Conservation (phyloP, 2,797 vertebrate species). For the Gymnocypris eckloni region DNA sequence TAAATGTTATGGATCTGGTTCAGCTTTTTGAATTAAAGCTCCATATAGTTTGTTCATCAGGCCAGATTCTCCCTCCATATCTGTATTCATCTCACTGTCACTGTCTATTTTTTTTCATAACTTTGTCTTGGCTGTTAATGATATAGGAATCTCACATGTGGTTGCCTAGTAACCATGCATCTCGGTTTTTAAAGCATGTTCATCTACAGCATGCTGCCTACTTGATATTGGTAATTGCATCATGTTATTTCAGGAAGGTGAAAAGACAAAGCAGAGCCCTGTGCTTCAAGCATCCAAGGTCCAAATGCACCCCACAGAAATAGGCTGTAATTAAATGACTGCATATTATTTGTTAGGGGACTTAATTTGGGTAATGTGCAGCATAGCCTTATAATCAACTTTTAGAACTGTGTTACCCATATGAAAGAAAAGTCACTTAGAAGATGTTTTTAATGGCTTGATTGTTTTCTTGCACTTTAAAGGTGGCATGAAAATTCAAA, state of each 20-base stretch:
- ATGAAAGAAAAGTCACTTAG: not conserved
- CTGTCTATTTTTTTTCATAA: slow-evolving; percentile 44
- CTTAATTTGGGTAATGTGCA: not conserved
- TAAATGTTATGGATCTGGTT: not conserved
- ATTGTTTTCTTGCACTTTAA: not conserved
- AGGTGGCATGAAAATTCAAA: not conserved
- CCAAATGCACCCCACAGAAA: not conserved
- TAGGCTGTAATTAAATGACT: not conserved
- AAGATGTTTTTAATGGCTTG: not conserved
- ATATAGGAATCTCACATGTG: slow-evolving; percentile 58
- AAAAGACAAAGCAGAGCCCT: slow-evolving; percentile 41
- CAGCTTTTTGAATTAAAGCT: not conserved
- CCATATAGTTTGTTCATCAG: slow-evolving; percentile 34
- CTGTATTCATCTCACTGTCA: slow-evolving; percentile 45
- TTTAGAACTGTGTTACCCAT: not conserved
- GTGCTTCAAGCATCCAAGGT: not conserved
- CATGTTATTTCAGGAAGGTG: slow-evolving; percentile 38
- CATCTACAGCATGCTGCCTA: slow-evolving; percentile 51
- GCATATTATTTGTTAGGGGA: slow-evolving; percentile 6
- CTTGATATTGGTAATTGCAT: slow-evolving; percentile 57
- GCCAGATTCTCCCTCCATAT: slow-evolving; percentile 16
- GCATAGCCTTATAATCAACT: not conserved
- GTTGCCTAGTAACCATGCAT: slow-evolving; percentile 71
- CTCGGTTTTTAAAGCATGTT: slow-evolving; percentile 62
- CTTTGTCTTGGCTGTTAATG: slow-evolving; percentile 48